Base-by-base conservation (phyloP, 1,140 invertebrate genomes). In the Plutomurus gul region DNA sequence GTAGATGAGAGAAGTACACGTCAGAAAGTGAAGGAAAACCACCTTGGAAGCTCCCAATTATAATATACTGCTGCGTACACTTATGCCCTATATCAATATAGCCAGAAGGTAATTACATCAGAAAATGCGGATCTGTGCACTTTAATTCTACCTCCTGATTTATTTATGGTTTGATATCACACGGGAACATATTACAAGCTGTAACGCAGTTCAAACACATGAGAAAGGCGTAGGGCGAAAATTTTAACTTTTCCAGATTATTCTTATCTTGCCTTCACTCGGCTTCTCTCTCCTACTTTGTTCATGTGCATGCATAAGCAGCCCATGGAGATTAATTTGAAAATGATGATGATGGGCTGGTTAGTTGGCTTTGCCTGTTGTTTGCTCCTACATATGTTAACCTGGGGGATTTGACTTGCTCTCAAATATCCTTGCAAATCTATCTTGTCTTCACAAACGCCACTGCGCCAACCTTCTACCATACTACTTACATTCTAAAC, bases 251-350 rank as follows among this genome's bases (percentile, higher is more conserved):
- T 65, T 65, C 56, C 27, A 33, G 30, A 65, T 65, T 65, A 65
- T 30, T 16, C 30, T 65, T 65, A 65, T n/a, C 56, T 33, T 36
- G 25, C 13, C n/a, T n/a, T n/a, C n/a, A n/a, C 27, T 65, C 56
- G 16, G 56, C 13, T 33, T 65, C 27, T n/a, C 56, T 56, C 22
- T 11, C 7, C 51, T 27, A 13, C 22, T 56, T 6, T 51, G 5
- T 30, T 65, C 56, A 65, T 65, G 56, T 33, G 56, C 56, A 65
- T 65, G 56, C 56, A 65, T 65, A 65, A 65, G 56, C 56, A 65
- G 56, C 56, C 56, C 56, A 65, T 65, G 56, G 56, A 65, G 56
- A 65, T 65, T 65, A 65, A 65, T 65, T 65, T 65, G 56, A 65
- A 30, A 65, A 65, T 65, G 56, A 65, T 65, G 56, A 65, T 65